These are phyloP conservation scores for Prionailurus bengalensis DNA, from an alignment of 2,113 vertebrate genomes.

Conservation along the genomic window DNA sequence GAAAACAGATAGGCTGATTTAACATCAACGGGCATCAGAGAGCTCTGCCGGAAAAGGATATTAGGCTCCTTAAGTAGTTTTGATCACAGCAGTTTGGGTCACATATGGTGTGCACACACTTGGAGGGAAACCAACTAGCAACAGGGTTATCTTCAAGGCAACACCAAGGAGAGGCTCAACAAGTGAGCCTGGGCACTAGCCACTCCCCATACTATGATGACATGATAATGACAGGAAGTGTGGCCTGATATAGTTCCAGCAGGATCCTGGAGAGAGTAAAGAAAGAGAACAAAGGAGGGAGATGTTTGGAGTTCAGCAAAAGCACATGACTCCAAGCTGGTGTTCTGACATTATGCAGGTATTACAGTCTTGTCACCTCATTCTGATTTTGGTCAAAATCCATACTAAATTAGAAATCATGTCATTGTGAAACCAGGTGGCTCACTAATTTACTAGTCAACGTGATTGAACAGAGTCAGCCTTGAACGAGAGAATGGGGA, in stretches of 20 bases:
- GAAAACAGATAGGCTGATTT: background rate
- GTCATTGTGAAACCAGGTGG: background rate
- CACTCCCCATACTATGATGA: constrained; percentile 17
- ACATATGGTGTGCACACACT: constrained; percentile 68
- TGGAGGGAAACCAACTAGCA: constrained; percentile 63
- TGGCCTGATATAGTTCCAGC: constrained; percentile 16
- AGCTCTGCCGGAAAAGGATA: constrained; percentile 38
- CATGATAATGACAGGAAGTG: constrained; percentile 62
- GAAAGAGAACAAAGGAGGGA: constrained; percentile 47
- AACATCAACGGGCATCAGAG: constrained; percentile 32
- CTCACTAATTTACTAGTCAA: background rate
- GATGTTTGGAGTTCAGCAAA: background rate
- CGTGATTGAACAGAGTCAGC: background rate
- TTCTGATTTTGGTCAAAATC: constrained; percentile 1
- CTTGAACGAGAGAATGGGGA: background rate
- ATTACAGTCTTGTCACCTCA: background rate
- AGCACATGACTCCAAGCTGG: background rate
- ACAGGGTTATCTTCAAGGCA: constrained; percentile 54
- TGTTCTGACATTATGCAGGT: constrained; percentile 7
- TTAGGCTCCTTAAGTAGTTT: constrained; percentile 1
- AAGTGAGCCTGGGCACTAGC: constrained; percentile 30
- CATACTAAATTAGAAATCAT: constrained; percentile 1
- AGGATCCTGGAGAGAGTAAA: background rate
- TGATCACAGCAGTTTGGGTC: constrained; percentile 44
- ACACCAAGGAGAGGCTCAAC: background rate